Evolutionary conservation across 2,113 vertebrate genomes (phyloP).

Genomic region (Hypocryptadius cinnamomeus): DNA sequence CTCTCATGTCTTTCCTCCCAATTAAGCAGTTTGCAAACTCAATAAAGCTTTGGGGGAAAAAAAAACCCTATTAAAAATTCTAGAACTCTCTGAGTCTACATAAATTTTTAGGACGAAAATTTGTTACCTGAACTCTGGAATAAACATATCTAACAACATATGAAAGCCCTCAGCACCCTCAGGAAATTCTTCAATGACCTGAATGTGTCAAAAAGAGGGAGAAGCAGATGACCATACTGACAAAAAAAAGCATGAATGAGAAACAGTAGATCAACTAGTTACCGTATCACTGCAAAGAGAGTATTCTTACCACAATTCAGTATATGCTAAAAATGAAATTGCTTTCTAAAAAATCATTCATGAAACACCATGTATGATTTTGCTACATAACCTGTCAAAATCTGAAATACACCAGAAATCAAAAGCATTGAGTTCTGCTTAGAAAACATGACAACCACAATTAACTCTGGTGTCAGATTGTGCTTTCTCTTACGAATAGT

Average conservation of each 20-base stretch:
- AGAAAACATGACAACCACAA: neutral
- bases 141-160: neutral
- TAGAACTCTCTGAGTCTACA: neutral
- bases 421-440: neutral
- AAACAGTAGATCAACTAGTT: neutral
- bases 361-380: neutral
- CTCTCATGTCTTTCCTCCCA: neutral
- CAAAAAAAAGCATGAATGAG: neutral
- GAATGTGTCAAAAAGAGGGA: slow-evolving; percentile 22
- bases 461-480: neutral
- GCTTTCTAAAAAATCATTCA: neutral
- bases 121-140: neutral
- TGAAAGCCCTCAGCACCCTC: neutral
- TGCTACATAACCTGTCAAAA: neutral
- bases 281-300: neutral
- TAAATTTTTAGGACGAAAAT: neutral
- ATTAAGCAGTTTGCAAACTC: neutral
- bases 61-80: neutral
- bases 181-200: slow-evolving; percentile 4
- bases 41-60: neutral
- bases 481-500: neutral
- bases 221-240: neutral
- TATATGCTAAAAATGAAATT: neutral
- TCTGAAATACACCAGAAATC: neutral
- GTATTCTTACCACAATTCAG: neutral